Evolutionary conservation across 2,113 vertebrate genomes (phyloP).

Genomic region (Notechis scutatus): DNA sequence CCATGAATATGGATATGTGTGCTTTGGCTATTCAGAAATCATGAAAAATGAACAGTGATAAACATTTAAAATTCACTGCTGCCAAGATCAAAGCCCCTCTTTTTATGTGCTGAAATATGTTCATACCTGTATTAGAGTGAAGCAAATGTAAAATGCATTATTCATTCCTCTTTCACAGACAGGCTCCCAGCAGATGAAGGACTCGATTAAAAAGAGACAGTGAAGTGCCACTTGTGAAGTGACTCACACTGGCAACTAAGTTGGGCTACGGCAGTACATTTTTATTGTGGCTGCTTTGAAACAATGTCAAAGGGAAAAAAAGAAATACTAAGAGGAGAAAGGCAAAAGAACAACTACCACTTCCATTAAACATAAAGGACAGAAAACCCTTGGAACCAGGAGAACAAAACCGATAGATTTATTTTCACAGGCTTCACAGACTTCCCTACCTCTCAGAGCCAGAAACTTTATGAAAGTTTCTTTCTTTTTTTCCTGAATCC

Average conservation of each 20-base stretch:
- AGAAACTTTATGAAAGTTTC: not conserved
- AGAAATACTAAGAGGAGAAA: slow-evolving; percentile 16
- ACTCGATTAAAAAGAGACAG: slow-evolving; percentile 52
- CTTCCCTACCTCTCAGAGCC: not conserved
- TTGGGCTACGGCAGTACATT: slow-evolving; percentile 42
- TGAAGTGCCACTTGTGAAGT: slow-evolving; percentile 48
- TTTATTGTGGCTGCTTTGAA: slow-evolving; percentile 43
- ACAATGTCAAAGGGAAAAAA: slow-evolving; percentile 29
- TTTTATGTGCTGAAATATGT: slow-evolving; percentile 44
- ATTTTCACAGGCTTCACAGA: not conserved
- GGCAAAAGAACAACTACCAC: slow-evolving; percentile 3
- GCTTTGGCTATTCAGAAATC: slow-evolving; percentile 14
- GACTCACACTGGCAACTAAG: slow-evolving; percentile 53
- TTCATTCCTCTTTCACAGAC: slow-evolving; percentile 47
- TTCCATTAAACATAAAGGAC: not conserved
- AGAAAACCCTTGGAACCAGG: not conserved
- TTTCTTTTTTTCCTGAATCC: not conserved
- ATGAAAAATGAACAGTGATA: slow-evolving; percentile 44
- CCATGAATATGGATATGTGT: slow-evolving; percentile 23
- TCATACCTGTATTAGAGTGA: slow-evolving; percentile 51
- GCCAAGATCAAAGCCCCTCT: slow-evolving; percentile 56
- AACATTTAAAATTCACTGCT: slow-evolving; percentile 52
- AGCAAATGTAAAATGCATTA: slow-evolving; percentile 51
- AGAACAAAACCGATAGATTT: not conserved
- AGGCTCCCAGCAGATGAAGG: slow-evolving; percentile 42